Base-by-base conservation (phyloP, 2,888 invertebrate genomes). In the Meiosimyza platycephala region DNA sequence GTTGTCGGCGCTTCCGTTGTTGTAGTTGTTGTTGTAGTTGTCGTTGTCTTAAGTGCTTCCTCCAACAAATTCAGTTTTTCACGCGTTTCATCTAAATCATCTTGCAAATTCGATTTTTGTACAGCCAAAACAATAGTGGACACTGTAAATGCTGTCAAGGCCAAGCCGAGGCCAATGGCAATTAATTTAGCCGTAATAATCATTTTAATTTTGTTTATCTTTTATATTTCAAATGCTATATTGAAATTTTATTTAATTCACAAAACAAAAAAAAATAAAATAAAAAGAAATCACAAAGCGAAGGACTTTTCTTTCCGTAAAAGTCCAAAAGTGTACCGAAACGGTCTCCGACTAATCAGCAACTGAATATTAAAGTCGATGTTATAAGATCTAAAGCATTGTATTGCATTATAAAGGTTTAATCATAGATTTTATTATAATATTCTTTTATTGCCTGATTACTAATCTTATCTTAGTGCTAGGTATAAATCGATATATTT, bases 91-190 rank as follows among this genome's bases (percentile, higher is more conserved):
- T 77, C 72, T 6, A 86, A 72, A 15, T 86, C 83, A 69, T 78
- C 68, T 66, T 77, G 48, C 13, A 86, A 75, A 68, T 80, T 80
- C 1, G 83, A 50, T 72, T 89, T 88, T 72, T 88, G 83, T 13
- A 89, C 88, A 1, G 89, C 89, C 64, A 91, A 82, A 12, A 88
- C 88, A 71, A 90, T 86, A 0, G 91, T 91, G 0, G 90, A 88
- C 13, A 91, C 84, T 3, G 88, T 85, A 40, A 92, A 88, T 50
- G 84, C 85, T 1, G 82, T 82, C 7, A 85, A 77, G 5, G 84
- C 81, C 70, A 86, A 77, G 51, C 82, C 79, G 65, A 86, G 78
- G 4, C 75, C 76, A 70, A 86, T 83, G 15, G 83, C 72, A 4
- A 86, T 76, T 66, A 82, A 50, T 73, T 86, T 86, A 1, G 82